Evolutionary conservation across 2,888 invertebrate species (phyloP), one percentile per base, ranked within the genome.

Genomic region (Scaptomyza tumidula): DNA sequence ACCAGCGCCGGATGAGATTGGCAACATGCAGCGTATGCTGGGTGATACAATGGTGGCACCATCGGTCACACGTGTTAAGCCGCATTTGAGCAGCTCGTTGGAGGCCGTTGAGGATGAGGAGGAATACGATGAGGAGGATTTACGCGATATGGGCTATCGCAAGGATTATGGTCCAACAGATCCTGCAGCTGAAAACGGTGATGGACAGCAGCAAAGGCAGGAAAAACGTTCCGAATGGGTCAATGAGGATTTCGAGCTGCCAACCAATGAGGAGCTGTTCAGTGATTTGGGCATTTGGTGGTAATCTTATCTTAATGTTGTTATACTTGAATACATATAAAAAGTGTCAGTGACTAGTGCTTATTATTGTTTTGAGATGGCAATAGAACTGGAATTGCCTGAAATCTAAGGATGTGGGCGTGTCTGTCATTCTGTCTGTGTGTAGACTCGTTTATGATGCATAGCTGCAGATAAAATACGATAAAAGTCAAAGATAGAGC

Each of bases 241-340:
- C 45, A 90, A 90, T 70, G 85, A 90, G 62, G 88, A 89, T 31
- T 90, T 89, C 35, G 88, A 90, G 61, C 64, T 90, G 61, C 91
- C 91, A 37, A 85, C 91, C 50, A 89, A 79, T 24, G 91, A 90
- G 72, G 91, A 91, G 24, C 70, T 90, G 19, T 90, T 90, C 48
- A 90, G 88, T 64, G 90, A 90, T 73, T 75, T 90, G 71, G 90
- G 90, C 31, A 90, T 90, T 71, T 90, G 90, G 90, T 90, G 90
- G 90, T 90, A 83, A 41, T 11, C 16, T 1, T 13, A 16, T 14
- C 5, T 10, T 31, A 45, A 6, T 33, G 6, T 14, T 65, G 6
- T 14, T 56, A 13, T 43, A 14, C 29, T 44, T n/a, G 46, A 73
- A 72, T 65, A 52, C 35, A 52, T 59, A 19, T 37, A 39, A 16